Evolutionary conservation across 2,888 invertebrate genomes (phyloP), one percentile per base, ranked within the genome.

Genomic region (Cerceris ruficornis): DNA sequence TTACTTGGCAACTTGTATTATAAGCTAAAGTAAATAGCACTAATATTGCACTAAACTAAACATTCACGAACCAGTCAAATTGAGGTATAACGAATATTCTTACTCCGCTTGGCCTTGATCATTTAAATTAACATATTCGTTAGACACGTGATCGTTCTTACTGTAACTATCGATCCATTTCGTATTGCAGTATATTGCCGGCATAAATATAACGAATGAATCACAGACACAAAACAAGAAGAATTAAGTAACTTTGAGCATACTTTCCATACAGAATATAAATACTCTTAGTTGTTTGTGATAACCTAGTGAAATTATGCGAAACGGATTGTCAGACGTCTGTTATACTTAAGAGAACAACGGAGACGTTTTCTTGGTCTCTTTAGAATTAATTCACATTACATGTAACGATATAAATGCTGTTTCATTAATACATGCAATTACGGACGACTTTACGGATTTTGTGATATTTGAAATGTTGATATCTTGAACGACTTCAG

Each of bases 141-240:
- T 15, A 11, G 9, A 46, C n/a, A 15, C 15, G 1, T 15, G 46
- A 46, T 49, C 7, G 15, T 54, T 7, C 42, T 13, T 64, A 62
- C 43, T 43, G 49, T n/a, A n/a, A 55, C 50, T 50, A 55, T 52
- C 64, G 55, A 65, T 50, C 28, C 49, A 9, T 64, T 50, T 68
- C 58, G 49, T 13, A 42, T 50, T 61, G 58, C 17, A 39, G 54
- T 52, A 64, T 41, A 70, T 60, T 42, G 15, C 50, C 46, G 14
- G 62, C 69, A 75, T 68, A 80, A 66, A 66, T 69, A 50, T 68
- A 69, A 65, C 55, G 39, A 41, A 52, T 69, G 54, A 75, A 80
- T 80, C 75, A 75, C 72, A 80, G 80, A 72, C 65, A 64, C 14
- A 61, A 54, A 28, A 49, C 57, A 59, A 54, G 49, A 65, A 59